Conservation (phyloP, 1,140 invertebrate genomes). For the Bombus ignitus region DNA sequence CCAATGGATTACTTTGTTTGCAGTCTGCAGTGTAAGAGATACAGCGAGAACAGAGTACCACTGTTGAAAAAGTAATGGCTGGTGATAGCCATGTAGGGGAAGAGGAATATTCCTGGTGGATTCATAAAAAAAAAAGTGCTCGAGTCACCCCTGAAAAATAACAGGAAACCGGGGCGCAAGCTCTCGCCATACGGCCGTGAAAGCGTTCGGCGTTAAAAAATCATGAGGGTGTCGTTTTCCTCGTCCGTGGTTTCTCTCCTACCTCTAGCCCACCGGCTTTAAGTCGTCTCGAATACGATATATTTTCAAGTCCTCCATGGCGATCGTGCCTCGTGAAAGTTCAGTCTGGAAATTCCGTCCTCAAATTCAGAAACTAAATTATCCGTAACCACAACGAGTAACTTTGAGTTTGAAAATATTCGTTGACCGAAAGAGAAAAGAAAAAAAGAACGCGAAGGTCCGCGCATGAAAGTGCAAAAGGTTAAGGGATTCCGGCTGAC, state of each 20-base stretch:
- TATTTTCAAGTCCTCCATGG: not conserved
- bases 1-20: not conserved
- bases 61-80: constrained; percentile 18
- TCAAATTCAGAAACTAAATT: constrained; percentile 14
- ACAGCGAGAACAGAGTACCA: not conserved
- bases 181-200: constrained; percentile 70
- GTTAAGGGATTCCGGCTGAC: constrained; percentile 63
- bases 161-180: constrained; percentile 60
- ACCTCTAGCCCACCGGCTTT: not conserved
- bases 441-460: constrained; percentile 29
- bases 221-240: constrained; percentile 66
- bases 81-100: constrained; percentile 32
- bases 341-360: not conserved
- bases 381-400: not conserved
- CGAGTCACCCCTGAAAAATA: constrained; percentile 74
- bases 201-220: constrained; percentile 72
- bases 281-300: not conserved
- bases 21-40: not conserved
- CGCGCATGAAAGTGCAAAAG: constrained; percentile 54
- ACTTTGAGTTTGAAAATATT: constrained; percentile 17
- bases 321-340: not conserved
- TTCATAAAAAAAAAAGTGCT: constrained; percentile 76
- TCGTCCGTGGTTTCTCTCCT: constrained; percentile 19
- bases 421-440: constrained; percentile 27
- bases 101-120: constrained; percentile 67